These are phyloP conservation scores for Heliconius eleuchia DNA, from an alignment of 1,140 invertebrate genomes.

Conservation along the genomic window DNA sequence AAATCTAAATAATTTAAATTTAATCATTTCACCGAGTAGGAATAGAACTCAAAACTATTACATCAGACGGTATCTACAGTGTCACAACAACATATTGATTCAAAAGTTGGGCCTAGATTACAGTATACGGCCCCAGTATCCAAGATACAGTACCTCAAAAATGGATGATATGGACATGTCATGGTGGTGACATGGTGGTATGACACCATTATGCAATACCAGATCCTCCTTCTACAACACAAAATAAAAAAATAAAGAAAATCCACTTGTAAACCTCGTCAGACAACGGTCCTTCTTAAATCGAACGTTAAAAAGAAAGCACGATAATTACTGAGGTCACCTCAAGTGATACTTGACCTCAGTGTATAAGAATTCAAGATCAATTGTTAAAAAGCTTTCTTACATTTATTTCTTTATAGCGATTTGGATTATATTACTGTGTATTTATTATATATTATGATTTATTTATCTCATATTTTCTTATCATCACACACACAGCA, in stretches of 20 bases:
- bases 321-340: constrained; percentile 38
- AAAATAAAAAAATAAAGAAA: not conserved
- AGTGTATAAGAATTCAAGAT: constrained; percentile 25
- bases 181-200: too few species aligned
- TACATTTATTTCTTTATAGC: not conserved
- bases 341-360: constrained; percentile 38
- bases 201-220: too few species aligned
- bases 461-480: not conserved
- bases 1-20: too few species aligned
- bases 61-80: too few species aligned
- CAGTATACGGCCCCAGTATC: too few species aligned
- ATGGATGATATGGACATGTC: too few species aligned
- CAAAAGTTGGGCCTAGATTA: too few species aligned
- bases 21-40: too few species aligned
- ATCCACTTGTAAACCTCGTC: not conserved
- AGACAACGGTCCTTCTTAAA: constrained; percentile 2
- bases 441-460: not conserved
- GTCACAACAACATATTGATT: too few species aligned
- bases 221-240: not conserved
- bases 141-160: too few species aligned
- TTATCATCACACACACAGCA: too few species aligned
- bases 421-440: not conserved
- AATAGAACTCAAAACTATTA: too few species aligned
- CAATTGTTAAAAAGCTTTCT: constrained; percentile 2
- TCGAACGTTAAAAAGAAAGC: constrained; percentile 21